These are phyloP conservation scores for Dicerorhinus sumatrensis DNA, from an alignment of 2,113 vertebrate species.

Conservation along the genomic window DNA sequence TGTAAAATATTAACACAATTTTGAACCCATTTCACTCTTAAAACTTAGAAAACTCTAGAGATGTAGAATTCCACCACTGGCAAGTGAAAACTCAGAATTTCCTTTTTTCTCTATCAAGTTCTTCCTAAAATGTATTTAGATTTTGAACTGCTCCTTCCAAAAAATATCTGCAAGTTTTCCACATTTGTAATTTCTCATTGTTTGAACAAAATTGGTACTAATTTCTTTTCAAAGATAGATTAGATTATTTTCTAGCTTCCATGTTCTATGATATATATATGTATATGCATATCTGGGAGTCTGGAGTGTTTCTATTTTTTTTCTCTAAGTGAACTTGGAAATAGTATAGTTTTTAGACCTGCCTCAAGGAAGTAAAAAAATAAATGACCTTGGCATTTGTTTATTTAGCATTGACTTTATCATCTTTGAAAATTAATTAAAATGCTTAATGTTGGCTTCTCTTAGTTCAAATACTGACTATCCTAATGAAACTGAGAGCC, in stretches of 20 bases:
- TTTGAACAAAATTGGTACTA: accelerated
- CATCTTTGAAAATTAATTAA: constrained; percentile 66
- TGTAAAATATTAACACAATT: background rate
- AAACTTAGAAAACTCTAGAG: background rate
- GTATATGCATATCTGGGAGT: background rate
- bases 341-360: background rate
- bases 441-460: constrained; percentile 43
- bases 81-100: background rate
- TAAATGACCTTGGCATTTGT: background rate
- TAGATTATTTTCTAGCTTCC: background rate
- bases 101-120: background rate
- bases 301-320: background rate
- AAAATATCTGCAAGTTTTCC: background rate
- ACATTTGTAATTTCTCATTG: background rate
- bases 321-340: background rate
- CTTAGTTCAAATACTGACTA: background rate
- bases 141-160: background rate
- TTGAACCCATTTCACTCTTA: background rate
- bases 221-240: background rate
- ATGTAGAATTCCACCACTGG: background rate
- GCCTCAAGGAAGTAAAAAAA: background rate
- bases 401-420: background rate
- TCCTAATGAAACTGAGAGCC: background rate
- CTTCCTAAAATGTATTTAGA: background rate
- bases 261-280: background rate